Evolutionary conservation across 1,140 invertebrate species (phyloP).

Genomic region (Octopus sinensis): DNA sequence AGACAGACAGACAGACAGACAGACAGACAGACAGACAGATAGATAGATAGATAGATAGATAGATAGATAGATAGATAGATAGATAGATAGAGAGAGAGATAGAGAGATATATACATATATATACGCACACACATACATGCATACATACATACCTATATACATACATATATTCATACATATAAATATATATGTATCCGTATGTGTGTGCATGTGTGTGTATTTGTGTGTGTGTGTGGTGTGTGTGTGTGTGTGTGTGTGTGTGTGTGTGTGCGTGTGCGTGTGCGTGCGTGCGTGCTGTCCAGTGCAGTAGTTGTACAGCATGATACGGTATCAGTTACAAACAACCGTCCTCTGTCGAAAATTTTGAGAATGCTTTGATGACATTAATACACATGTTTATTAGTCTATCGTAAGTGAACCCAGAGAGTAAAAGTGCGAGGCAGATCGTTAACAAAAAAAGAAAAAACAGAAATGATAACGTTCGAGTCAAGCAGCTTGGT

Average conservation of each 20-base stretch:
- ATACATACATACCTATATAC: neutral
- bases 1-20: neutral
- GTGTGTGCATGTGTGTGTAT: no score
- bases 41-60: conserved; percentile 3
- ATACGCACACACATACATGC: neutral
- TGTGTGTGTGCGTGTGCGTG: neutral
- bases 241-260: neutral
- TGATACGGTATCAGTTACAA: no score
- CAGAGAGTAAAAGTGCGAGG: no score
- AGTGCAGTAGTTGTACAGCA: neutral
- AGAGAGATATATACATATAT: neutral
- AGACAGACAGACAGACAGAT: neutral
- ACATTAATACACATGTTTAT: no score
- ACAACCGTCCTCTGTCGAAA: no score
- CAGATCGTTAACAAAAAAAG: no score
- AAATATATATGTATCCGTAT: neutral
- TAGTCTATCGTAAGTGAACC: no score
- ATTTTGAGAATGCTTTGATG: no score
- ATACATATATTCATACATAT: neutral
- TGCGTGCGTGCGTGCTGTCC: neutral
- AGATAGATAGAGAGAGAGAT: no score
- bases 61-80: neutral
- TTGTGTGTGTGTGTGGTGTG: neutral
- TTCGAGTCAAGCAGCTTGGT: no score
- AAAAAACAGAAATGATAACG: no score